A percentile compares a stretch with the other conserved stretches of the same genome.
Conservation (phyloP, 2,888 invertebrate genomes). For the Agonopterix arenella region DNA sequence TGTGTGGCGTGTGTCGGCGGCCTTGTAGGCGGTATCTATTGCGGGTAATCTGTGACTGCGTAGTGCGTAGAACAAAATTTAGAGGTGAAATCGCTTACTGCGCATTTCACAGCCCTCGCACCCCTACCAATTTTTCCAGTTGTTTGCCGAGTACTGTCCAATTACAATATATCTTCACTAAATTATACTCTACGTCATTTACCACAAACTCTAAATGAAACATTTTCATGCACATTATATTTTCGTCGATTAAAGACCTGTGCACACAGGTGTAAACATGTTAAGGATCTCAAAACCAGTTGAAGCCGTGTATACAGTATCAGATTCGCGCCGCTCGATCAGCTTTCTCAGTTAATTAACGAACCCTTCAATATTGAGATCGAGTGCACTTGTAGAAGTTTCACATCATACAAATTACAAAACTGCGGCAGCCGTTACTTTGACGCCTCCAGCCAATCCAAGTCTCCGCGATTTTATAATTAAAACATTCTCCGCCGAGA, state of each 20-base stretch:
- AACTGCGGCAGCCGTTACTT: constrained; percentile 27
- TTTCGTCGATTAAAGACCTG: background rate
- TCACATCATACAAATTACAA: constrained; percentile 32
- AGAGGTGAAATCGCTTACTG: too few relatives aligned
- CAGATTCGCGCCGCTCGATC: constrained; percentile 14
- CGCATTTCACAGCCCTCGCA: too few relatives aligned
- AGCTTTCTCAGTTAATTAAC: constrained; percentile 30
- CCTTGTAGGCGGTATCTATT: too few relatives aligned
- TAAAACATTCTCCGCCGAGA: constrained; percentile 44
- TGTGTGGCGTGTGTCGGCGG: too few relatives aligned
- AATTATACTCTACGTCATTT: too few relatives aligned
- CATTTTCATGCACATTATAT: too few relatives aligned
- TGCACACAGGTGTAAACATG: constrained; percentile 5
- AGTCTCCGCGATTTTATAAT: constrained; percentile 40
- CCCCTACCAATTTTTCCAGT: too few relatives aligned
- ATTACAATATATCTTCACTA: too few relatives aligned
- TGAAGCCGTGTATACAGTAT: background rate
- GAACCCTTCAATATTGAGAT: constrained; percentile 32
- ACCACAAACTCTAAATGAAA: too few relatives aligned
- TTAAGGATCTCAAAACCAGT: constrained; percentile 9
- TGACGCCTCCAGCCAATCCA: constrained; percentile 18
- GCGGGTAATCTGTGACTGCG: too few relatives aligned
- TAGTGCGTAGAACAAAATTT: too few relatives aligned
- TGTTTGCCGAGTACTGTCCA: too few relatives aligned
- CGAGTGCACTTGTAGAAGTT: constrained; percentile 22